Conservation (phyloP, 2,888 invertebrate genomes). For the Choreutis nemorana region DNA sequence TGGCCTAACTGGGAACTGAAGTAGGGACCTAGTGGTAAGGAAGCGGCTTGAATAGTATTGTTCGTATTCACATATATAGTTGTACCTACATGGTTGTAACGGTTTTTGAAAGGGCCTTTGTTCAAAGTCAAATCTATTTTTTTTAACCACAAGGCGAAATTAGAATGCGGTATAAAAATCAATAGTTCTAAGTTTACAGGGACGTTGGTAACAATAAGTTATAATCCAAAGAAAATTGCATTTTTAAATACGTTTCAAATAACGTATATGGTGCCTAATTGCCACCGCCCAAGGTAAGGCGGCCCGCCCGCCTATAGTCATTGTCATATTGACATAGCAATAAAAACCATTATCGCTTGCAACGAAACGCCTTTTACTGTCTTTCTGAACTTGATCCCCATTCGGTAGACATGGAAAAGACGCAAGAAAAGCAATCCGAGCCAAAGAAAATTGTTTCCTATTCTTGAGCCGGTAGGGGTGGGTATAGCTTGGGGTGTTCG, state of each 20-base stretch:
- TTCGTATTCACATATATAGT: too few relatives aligned
- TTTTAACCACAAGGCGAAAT: too few relatives aligned
- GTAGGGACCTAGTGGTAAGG: not conserved
- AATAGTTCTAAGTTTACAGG: too few relatives aligned
- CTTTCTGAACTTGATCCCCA: constrained; percentile 43
- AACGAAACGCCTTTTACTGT: constrained; percentile 39
- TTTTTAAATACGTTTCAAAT: constrained; percentile 41
- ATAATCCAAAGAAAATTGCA: constrained; percentile 41
- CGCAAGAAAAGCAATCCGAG: constrained; percentile 35
- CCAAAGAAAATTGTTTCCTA: constrained; percentile 38
- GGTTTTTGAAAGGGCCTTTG: too few relatives aligned
- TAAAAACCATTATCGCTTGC: constrained; percentile 40
- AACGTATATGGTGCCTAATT: constrained; percentile 49
- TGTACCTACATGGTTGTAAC: too few relatives aligned
- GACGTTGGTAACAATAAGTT: too few relatives aligned
- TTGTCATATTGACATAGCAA: constrained; percentile 21
- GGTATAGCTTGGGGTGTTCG: constrained; percentile 15
- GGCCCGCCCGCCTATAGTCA: constrained; percentile 41
- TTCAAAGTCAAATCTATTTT: too few relatives aligned
- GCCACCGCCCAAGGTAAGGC: constrained; percentile 52
- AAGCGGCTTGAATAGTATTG: not conserved
- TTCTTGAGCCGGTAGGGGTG: constrained; percentile 21
- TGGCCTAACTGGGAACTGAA: not conserved
- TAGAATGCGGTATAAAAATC: too few relatives aligned
- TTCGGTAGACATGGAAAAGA: constrained; percentile 47